Evolutionary conservation across 2,797 vertebrate genomes (phyloP), one percentile per base, ranked within the genome.

Genomic region (Naso thynnoides): DNA sequence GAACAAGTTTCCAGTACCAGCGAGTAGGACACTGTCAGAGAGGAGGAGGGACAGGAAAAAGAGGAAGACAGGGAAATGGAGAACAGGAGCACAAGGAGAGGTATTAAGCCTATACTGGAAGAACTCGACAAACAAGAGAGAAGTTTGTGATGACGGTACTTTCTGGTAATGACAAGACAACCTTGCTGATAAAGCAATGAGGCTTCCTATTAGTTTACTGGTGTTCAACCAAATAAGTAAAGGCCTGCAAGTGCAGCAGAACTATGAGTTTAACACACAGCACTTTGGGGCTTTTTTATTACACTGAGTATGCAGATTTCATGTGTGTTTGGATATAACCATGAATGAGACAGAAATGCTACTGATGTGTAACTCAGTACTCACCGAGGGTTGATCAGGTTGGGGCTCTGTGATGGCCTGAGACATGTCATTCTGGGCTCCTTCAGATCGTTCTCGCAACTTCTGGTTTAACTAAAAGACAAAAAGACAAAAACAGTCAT

Each of bases 1-100:
- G 95, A 91, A 95, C 93, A 94, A 95, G 94, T 91, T 95, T 95
- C 95, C 95, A 95, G 92, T 95, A 95, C 95, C 95, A 95, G 89
- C 93, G 92, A 86, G 93, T 94, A 76, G 95, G 93, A 93, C 94
- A 96, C 94, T 95, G 92, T 90, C 78, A 86, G 84, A 90, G 66
- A 88, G 86, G 69, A 90, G 84, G 55, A 59, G 82, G 78, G 56
- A 85, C 53, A 85, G 75, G 76, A 9, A 42, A 18, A 18, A 42
- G 41, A 33, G 33, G 33, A 77, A 83, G 80, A 85, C 76, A 86
- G 70, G 79, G 74, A 94, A 89, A 93, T 66, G 88, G 86, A 95
- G 91, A 94, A 95, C 82, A 94, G 93, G 78, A 93, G 94, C 85
- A 95, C 87, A 94, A 82, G 79, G 64, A 94, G 70, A 89, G 74